Evolutionary conservation across 2,888 invertebrate genomes (phyloP), one percentile per base, ranked within the genome.

Genomic region (Sylvicola cinctus): DNA sequence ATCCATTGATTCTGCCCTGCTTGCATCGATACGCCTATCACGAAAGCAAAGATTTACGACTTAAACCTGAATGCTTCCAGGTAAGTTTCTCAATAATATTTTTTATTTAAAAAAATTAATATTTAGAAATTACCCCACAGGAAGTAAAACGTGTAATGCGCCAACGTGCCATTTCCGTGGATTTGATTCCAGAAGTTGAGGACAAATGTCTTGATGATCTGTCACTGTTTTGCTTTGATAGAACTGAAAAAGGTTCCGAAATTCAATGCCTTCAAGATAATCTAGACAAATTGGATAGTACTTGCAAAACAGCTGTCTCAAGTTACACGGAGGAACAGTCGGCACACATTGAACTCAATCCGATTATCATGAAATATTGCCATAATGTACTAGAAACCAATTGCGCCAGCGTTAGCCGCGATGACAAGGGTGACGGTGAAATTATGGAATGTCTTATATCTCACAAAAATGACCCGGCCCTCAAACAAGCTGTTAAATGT

Each of bases 161-260:
- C 20, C 84, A 88, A 52, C 66, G 96, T 40, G 91, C 96, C 1
- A 66, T 83, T 6, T 84, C 81, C 48, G 91, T 96, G 2, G 84
- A 91, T 50, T 64, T 98, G 28, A 75, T 90, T 47, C 96, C 96
- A 2, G 85, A 91, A 58, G 77, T 98, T 32, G 95, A 95, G 59
- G 79, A 81, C 46, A 68, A 66, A 26, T 98, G 98, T 51, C 63
- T 96, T 15, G 70, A 72, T 40, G 91, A 95, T 47, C 65, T 98
- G 14, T 78, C 83, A 0, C 65, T 67, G 38, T 65, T 70, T 45
- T 98, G 98, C 54, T 76, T 74, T 38, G 77, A 80, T 43, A 78
- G 81, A 52, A 75, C 76, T n/a, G 76, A 72, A 20, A 79, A 76
- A 52, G 87, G 88, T 16, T 80, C 85, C 54, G 96, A 98, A 64